Evolutionary conservation across 2,113 vertebrate genomes (phyloP), one percentile per base, ranked within the genome.

Genomic region (Indicator indicator): DNA sequence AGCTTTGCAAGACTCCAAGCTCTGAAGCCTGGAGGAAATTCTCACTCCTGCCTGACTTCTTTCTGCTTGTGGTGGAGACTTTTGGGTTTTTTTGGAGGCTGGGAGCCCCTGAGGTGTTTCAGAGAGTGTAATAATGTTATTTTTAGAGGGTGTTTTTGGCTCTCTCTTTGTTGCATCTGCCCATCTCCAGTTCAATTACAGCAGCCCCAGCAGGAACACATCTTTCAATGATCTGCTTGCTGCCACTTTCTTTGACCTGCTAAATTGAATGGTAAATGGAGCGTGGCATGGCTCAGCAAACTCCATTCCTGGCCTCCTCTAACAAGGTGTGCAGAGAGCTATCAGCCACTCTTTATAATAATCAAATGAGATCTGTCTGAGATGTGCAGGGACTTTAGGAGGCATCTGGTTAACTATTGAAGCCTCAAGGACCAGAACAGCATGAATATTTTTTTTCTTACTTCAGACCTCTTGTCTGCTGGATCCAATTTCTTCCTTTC

Each of bases 231-330:
- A 90, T 67, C 72, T 87, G 91, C 87, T 94, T 88, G 19, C 60
- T 20, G 90, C 91, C 63, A 30, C 73, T 74, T 68, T 23, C 60
- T 42, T 68, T 85, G 88, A 92, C 79, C 95, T 86, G 90, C 95
- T 96, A 79, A 97, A 92, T 95, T 93, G 94, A 54, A 50, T 93
- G 90, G 91, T 83, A 95, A 95, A 90, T 81, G 90, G 86, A 94
- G 86, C 54, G 1, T 93, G 83, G 77, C 90, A 72, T 81, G 77
- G 86, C 86, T 93, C 60, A 36, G 83, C 27, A 60, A 91, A 63
- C 83, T 90, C 93, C 93, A 78, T 93, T 95, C 91, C 69, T 63
- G 90, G 75, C 62, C 69, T 77, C 62, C 86, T 19, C 85, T 95
- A 90, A 85, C 74, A 80, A 90, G 83, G 83, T 93, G 90, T 82